Percentiles rank a stretch among this genome's conserved stretches.
These are phyloP conservation scores for Pediacus dermestoides DNA, from an alignment of 2,888 invertebrate species.

Conservation along the genomic window DNA sequence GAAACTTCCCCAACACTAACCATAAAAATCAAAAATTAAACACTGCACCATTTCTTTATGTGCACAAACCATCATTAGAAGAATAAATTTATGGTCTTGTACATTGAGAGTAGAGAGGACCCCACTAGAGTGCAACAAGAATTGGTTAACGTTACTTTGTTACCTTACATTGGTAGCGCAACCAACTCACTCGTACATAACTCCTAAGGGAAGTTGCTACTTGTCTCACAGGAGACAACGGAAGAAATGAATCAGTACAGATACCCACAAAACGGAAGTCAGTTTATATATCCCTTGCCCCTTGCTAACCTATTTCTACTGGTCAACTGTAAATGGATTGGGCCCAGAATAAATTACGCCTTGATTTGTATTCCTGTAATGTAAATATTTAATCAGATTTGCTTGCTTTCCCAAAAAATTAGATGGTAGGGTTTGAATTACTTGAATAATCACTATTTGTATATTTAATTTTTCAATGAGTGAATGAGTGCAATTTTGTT, in stretches of 20 bases:
- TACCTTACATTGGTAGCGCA: constrained; percentile 26
- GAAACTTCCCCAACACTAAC: too few relatives aligned
- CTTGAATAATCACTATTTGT: too few relatives aligned
- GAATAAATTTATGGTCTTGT: constrained; percentile 3
- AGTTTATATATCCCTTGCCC: constrained; percentile 16
- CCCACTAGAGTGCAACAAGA: constrained; percentile 34
- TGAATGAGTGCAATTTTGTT: too few relatives aligned
- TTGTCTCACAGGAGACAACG: constrained; percentile 26
- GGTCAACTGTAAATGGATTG: constrained; percentile 20
- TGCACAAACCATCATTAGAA: constrained; percentile 6
- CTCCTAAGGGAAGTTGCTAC: constrained; percentile 29
- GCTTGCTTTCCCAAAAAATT: too few relatives aligned
- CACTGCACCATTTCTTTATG: too few relatives aligned
- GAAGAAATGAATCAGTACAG: constrained; percentile 34
- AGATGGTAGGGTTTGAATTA: too few relatives aligned
- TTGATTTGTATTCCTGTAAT: constrained; percentile 28
- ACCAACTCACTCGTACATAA: constrained; percentile 32
- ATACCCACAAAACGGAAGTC: constrained; percentile 22
- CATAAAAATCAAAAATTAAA: too few relatives aligned
- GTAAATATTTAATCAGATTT: constrained; percentile 27
- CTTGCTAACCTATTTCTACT: constrained; percentile 15
- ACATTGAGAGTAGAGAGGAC: constrained; percentile 27
- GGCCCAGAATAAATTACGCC: constrained; percentile 26
- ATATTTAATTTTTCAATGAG: too few relatives aligned
- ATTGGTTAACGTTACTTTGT: constrained; percentile 36